Evolutionary conservation across 2,888 invertebrate species (phyloP).

Genomic region (Carcina quercana): DNA sequence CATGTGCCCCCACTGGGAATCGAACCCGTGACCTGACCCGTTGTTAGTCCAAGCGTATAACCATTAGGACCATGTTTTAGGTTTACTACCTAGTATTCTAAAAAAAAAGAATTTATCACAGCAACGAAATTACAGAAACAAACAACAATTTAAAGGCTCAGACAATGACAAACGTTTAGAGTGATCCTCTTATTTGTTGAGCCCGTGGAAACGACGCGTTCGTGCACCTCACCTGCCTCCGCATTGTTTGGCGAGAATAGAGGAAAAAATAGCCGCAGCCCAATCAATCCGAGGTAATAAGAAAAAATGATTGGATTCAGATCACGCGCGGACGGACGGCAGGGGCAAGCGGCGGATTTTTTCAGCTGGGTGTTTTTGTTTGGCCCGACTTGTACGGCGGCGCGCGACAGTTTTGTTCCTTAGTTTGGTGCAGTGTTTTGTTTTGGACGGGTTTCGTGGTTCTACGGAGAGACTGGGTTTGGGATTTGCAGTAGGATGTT

Average conservation of each 20-base stretch:
- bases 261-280: conserved; percentile 48
- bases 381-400: conserved; percentile 34
- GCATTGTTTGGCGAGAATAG: conserved; percentile 44
- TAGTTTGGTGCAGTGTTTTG: conserved; percentile 9
- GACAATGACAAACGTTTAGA: conserved; percentile 14
- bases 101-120: not conserved
- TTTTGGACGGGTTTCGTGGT: not conserved
- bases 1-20: too few species aligned
- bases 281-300: conserved; percentile 63
- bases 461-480: not conserved
- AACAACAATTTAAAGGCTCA: conserved; percentile 4
- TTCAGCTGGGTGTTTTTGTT: conserved; percentile 43
- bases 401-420: conserved; percentile 27
- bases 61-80: too few species aligned
- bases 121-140: not conserved
- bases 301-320: conserved; percentile 62
- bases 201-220: conserved; percentile 24
- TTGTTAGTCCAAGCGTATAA: too few species aligned
- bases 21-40: too few species aligned
- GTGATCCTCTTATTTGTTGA: conserved; percentile 23
- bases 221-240: conserved; percentile 50
- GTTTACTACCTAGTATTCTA: too few species aligned
- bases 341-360: conserved; percentile 35
- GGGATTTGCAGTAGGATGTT: not conserved
- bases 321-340: conserved; percentile 49